Conservation (phyloP, 1,140 invertebrate genomes). For the Lordiphosa mommai region DNA sequence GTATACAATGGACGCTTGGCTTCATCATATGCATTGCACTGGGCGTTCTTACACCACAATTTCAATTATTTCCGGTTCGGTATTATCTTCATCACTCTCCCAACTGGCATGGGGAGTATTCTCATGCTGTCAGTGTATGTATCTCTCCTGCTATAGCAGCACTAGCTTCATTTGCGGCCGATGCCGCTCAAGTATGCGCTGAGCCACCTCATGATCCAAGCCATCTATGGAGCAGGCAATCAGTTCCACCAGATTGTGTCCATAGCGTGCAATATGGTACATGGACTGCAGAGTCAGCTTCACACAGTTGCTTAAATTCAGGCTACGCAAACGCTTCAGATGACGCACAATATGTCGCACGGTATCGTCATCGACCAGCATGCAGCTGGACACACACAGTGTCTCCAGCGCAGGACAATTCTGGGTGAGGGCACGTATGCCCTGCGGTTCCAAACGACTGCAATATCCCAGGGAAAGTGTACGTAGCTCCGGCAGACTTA, state of each 20-base stretch:
- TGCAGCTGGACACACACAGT: slow-evolving; percentile 52
- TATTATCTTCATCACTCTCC: slow-evolving; percentile 28
- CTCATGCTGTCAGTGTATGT: slow-evolving; percentile 58
- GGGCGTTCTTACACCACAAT: slow-evolving; percentile 28
- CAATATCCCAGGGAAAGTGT: slow-evolving; percentile 51
- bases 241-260: slow-evolving; percentile 38
- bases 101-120: slow-evolving; percentile 26
- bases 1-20: slow-evolving; percentile 22
- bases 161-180: slow-evolving; percentile 50
- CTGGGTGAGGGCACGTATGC: slow-evolving; percentile 35
- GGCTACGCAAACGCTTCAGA: slow-evolving; percentile 42
- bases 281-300: slow-evolving; percentile 40
- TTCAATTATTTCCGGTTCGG: slow-evolving; percentile 37
- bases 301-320: slow-evolving; percentile 60
- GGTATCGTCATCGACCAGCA: slow-evolving; percentile 45
- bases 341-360: slow-evolving; percentile 26
- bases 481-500: slow-evolving; percentile 44
- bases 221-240: slow-evolving; percentile 61
- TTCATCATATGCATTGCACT: slow-evolving; percentile 23
- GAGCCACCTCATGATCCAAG: slow-evolving; percentile 38
- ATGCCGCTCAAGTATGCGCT: slow-evolving; percentile 25
- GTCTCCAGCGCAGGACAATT: slow-evolving; percentile 51
- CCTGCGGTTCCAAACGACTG: slow-evolving; percentile 37
- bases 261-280: slow-evolving; percentile 41
- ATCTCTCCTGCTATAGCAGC: slow-evolving; percentile 65